Base-by-base conservation (phyloP, 2,113 vertebrate genomes). In the Boulengeromyrus knoepffleri region DNA sequence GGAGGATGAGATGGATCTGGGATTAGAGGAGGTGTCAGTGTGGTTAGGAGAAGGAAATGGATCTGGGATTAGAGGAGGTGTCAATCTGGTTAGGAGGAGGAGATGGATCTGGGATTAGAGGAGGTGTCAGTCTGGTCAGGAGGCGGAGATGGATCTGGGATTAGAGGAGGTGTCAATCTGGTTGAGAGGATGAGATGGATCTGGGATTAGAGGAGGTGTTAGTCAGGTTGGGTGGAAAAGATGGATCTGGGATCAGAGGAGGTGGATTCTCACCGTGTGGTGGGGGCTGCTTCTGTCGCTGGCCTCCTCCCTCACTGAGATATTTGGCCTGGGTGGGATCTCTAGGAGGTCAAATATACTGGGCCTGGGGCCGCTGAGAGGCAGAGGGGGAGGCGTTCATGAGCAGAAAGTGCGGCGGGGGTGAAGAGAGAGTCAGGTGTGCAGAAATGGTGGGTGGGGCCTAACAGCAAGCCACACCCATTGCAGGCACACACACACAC, bases 191-290 rank as follows among this genome's bases (percentile, higher is more conserved):
- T 12, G 2, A 50, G 12, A 50, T 50, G 49, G 10, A 50, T 50
- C 49, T 50, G 49, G 49, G 49, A 50, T 50, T 0, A 50, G 12
- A 50, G 3, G 49, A 50, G 13, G 13, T 50, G 49, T 50, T 12
- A 50, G 12, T 50, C 49, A 2, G 10, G 49, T 13, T 12, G 2
- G 49, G 49, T 3, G 13, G 12, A 12, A 0, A 3, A 50, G 49
- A 50, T 50, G 10, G 12, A 52, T 17, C 50, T 52, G 15, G 50
- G 50, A 52, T 17, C 0, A 70, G 46, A 85, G 39, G 39, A 46
- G 45, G 36, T 70, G 3, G 62, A 19, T 80, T 12, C 39, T 6
- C 92, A 94, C 93, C 94, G 91, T 85, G 90, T 90, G 89, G n/a
- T 88, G 80, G 42, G 70, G 52, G 13, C 91, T 85, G 17, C 5